A percentile compares a stretch with the other conserved stretches of the same genome.
Conservation (phyloP, 1,140 invertebrate species). For the Hirudo medicinalis region DNA sequence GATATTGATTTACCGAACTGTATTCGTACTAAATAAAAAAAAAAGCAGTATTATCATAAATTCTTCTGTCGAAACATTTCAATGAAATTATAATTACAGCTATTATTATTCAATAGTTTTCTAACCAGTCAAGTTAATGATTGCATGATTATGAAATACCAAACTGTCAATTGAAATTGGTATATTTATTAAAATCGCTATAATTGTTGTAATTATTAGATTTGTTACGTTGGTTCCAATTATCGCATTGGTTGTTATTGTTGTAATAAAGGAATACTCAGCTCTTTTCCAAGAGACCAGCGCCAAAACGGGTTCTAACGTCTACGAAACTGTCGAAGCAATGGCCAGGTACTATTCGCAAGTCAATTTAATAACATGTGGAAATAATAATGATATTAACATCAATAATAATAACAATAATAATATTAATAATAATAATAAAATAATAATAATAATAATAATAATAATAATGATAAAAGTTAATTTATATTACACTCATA, state of each 20-base stretch:
- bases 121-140: too few species aligned
- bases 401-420: too few species aligned
- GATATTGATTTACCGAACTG: too few species aligned
- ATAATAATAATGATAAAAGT: background rate
- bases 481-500: background rate
- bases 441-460: background rate
- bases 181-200: too few species aligned
- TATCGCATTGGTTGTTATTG: background rate
- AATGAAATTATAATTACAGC: too few species aligned
- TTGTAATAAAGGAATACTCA: slow-evolving; percentile 41
- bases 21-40: too few species aligned
- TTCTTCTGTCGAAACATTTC: background rate
- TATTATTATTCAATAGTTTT: too few species aligned
- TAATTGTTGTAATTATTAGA: background rate
- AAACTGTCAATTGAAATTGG: too few species aligned
- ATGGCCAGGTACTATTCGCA: slow-evolving; percentile 39
- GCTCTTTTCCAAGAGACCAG: slow-evolving; percentile 50
- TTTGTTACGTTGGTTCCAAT: background rate
- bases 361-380: background rate
- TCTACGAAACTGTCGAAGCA: slow-evolving; percentile 44
- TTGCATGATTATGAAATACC: too few species aligned
- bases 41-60: background rate
- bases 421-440: too few species aligned
- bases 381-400: background rate
- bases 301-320: slow-evolving; percentile 43